Evolutionary conservation across 53 echinoderm and acorn worm species (phyloP).

Genomic region (Stichopus horrens): DNA sequence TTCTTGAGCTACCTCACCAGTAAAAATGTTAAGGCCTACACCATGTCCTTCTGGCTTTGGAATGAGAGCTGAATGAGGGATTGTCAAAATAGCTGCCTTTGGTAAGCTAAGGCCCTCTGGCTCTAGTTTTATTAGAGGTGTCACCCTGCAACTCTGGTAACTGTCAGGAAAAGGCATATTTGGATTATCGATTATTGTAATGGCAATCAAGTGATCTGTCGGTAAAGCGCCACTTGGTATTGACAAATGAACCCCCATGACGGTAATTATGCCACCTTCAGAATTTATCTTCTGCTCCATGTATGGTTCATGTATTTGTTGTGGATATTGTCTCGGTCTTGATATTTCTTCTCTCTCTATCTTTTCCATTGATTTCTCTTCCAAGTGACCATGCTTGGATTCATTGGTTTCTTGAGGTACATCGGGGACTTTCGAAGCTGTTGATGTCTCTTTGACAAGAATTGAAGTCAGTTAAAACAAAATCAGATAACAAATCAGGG

Average conservation of each 20-base stretch:
- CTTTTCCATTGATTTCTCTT: not conserved
- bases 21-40: not conserved
- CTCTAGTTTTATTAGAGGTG: conserved; percentile 10
- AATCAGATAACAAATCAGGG: not conserved
- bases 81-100: not conserved
- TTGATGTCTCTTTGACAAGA: not conserved
- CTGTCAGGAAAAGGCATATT: not conserved
- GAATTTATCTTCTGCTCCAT: not conserved
- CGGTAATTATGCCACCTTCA: not conserved
- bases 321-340: not conserved
- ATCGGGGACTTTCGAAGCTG: not conserved
- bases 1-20: not conserved
- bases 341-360: not conserved
- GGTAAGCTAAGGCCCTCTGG: not conserved
- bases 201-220: not conserved
- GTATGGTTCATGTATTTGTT: not conserved
- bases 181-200: not conserved
- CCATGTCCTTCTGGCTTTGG: conserved; percentile 11
- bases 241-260: not conserved
- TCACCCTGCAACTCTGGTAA: not conserved
- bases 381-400: not conserved
- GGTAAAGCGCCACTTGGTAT: not conserved
- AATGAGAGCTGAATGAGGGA: conserved; percentile 15
- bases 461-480: not conserved
- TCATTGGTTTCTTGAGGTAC: not conserved